Base-by-base conservation (phyloP, 2,888 invertebrate species). In the Brachypterus glaber region DNA sequence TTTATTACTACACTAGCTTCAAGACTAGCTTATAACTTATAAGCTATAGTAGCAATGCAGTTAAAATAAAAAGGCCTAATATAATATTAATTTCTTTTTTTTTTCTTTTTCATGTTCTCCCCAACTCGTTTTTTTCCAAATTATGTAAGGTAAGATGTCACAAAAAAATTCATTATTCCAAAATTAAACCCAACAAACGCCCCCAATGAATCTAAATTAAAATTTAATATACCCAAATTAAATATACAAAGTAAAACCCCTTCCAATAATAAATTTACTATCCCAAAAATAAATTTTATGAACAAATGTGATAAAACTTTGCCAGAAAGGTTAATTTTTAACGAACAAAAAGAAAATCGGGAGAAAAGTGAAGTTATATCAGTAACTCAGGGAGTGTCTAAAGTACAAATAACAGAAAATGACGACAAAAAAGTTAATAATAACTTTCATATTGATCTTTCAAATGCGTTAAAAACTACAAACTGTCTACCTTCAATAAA, bases 111-210 rank as follows among this genome's bases (percentile, higher is more conserved):
- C 57, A 58, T 60, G 53, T 56, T 47, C 37, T 44, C n/a, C 45
- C 50, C 46, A 49, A 45, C 39, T 41, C 49, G 49, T 40, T 42
- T 49, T 44, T 45, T 48, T 53, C 46, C 46, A 51, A 46, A 53
- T 62, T 59, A 54, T 46, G 68, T 53, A 71, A 71, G 71, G 71
- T 71, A 71, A 71, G 71, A 65, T 66, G 58, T 54, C 43, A 51
- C 46, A 39, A 37, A 41, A 8, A 43, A 29, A 16, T 46, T 46
- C 26, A 39, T 16, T 14, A 37, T 46, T 17, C 40, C 47, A 15
- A 43, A 45, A 27, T 13, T 13, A 30, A 35, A 45, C 17, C 30
- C 3, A 21, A 7, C 21, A 21, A 21, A 21, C 7, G 5, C 9
- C 21, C 5, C 21, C 21, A 5, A 21, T n/a, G n/a, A 21, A 21